phyloP scores from a whole-genome alignment of 2,113 vertebrate genomes.

The Passerina amoena region DNA sequence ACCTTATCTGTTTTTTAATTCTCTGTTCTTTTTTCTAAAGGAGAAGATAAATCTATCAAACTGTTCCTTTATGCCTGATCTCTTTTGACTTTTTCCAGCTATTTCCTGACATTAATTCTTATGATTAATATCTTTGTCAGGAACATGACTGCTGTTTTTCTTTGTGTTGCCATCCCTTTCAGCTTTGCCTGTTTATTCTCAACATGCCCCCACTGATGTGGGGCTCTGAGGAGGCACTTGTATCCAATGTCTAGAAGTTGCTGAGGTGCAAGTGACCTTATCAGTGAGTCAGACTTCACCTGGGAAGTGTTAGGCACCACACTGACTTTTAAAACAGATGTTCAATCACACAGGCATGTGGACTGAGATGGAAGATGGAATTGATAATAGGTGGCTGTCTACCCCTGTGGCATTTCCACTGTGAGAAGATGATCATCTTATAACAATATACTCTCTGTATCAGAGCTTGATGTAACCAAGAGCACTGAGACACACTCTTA shows the following conservation, averaged over 20 bases:
- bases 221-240: background rate
- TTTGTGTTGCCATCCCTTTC: background rate
- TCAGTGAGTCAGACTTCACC: background rate
- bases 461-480: background rate
- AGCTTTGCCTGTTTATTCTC: background rate
- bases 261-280: background rate
- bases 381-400: background rate
- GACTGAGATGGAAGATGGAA: background rate
- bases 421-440: background rate
- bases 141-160: background rate
- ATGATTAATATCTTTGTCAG: background rate
- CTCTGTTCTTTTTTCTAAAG: background rate
- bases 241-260: background rate
- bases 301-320: background rate
- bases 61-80: background rate
- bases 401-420: background rate
- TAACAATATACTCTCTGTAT: background rate
- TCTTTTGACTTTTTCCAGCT: background rate
- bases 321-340: background rate
- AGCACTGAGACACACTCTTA: background rate
- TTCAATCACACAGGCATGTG: background rate
- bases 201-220: background rate
- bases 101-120: background rate
- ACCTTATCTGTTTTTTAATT: background rate
- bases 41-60: background rate